phyloP scores from a whole-genome alignment of 2,888 invertebrate genomes.

The Notodonta dromedarius region DNA sequence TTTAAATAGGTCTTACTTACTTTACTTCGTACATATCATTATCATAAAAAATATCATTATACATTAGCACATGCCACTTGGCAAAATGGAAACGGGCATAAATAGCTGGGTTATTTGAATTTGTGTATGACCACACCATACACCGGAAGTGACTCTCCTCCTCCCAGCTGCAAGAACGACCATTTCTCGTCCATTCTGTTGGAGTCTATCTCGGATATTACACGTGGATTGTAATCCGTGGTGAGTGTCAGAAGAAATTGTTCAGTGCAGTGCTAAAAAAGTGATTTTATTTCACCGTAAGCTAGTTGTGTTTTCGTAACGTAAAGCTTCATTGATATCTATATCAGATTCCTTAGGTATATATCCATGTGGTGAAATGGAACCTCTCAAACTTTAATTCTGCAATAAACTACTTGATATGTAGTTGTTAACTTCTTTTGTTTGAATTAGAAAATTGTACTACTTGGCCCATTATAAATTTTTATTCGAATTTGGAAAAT shows the following conservation, averaged over 20 bases:
- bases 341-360: background rate
- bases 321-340: slow-evolving; percentile 10
- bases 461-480: slow-evolving; percentile 3
- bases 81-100: too few relatives aligned
- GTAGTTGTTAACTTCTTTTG: slow-evolving; percentile 30
- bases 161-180: slow-evolving; percentile 75
- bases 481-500: slow-evolving; percentile 50
- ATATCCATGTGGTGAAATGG: slow-evolving; percentile 19
- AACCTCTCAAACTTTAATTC: background rate
- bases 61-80: too few relatives aligned
- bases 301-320: slow-evolving; percentile 25
- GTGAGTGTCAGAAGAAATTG: slow-evolving; percentile 78
- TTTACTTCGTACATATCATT: too few relatives aligned
- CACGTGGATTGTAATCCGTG: slow-evolving; percentile 83
- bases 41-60: too few relatives aligned
- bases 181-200: slow-evolving; percentile 88
- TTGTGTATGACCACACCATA: slow-evolving; percentile 48
- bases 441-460: slow-evolving; percentile 25
- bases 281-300: slow-evolving; percentile 55
- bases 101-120: slow-evolving; percentile 13
- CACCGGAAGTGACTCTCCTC: slow-evolving; percentile 72
- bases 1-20: too few relatives aligned
- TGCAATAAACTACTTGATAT: slow-evolving; percentile 5
- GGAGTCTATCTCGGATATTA: slow-evolving; percentile 87
- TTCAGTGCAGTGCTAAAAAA: slow-evolving; percentile 72